These are phyloP conservation scores for Anthonomus grandis DNA, from an alignment of 1,140 invertebrate species.

Conservation along the genomic window DNA sequence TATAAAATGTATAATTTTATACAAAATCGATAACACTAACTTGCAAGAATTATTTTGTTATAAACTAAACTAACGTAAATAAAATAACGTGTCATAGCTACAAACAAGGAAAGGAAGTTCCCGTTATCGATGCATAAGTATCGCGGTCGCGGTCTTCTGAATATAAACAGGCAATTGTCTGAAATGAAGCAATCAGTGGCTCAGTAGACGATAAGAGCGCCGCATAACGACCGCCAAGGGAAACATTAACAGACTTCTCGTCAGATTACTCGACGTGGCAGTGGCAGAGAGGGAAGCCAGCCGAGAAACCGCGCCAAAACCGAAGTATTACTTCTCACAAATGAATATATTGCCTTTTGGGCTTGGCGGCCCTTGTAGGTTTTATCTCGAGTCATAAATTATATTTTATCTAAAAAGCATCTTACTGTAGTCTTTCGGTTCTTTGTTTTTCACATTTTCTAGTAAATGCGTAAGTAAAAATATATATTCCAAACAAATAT, in stretches of 20 bases:
- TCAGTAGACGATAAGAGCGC: conserved; percentile 49
- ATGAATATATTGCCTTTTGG: conserved; percentile 27
- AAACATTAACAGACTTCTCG: conserved; percentile 52
- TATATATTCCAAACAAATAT: too few relatives aligned
- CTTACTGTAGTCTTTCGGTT: too few relatives aligned
- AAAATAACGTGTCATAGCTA: too few relatives aligned
- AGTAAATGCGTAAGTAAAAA: too few relatives aligned
- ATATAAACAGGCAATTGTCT: conserved; percentile 52
- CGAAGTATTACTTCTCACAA: conserved; percentile 26
- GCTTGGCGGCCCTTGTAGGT: conserved; percentile 12
- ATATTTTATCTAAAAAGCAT: too few relatives aligned
- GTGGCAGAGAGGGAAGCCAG: too few relatives aligned
- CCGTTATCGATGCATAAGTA: conserved; percentile 28
- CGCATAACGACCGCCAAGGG: conserved; percentile 49
- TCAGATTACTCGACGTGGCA: conserved; percentile 51
- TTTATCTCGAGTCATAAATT: conserved; percentile 14
- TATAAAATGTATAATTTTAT: too few relatives aligned
- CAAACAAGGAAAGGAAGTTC: conserved; percentile 19
- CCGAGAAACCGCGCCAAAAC: conserved; percentile 3
- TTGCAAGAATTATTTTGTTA: too few relatives aligned
- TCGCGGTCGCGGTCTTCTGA: conserved; percentile 45
- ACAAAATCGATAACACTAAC: too few relatives aligned
- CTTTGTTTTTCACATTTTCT: too few relatives aligned
- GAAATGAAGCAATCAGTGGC: conserved; percentile 51
- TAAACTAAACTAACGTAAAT: too few relatives aligned